These are phyloP conservation scores for Tillus elongatus DNA, from an alignment of 2,888 invertebrate species.

Conservation along the genomic window DNA sequence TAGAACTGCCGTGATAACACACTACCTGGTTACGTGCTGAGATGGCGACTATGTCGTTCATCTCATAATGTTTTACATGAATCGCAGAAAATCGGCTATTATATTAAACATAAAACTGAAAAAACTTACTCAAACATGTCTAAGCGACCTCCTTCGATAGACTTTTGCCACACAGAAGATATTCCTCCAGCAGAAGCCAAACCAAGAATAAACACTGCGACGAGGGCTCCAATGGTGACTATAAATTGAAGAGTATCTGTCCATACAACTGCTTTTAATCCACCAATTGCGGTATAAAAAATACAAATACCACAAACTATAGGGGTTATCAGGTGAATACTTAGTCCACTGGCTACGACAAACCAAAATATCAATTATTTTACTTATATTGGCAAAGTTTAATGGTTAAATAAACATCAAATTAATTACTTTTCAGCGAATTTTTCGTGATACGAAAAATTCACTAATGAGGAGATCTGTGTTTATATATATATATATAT, in stretches of 20 bases:
- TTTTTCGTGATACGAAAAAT: no score
- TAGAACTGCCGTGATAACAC: no score
- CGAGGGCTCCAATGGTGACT: slow-evolving; percentile 45
- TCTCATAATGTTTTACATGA: no score
- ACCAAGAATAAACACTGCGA: slow-evolving; percentile 43
- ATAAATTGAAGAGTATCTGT: slow-evolving; percentile 46
- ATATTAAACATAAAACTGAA: no score
- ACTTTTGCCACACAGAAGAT: slow-evolving; percentile 47
- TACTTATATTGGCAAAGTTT: slow-evolving; percentile 1
- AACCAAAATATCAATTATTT: slow-evolving; percentile 21
- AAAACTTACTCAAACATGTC: slow-evolving; percentile 48
- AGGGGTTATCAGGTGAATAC: slow-evolving; percentile 54
- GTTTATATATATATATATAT: no score
- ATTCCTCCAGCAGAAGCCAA: slow-evolving; percentile 33
- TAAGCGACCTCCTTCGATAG: slow-evolving; percentile 46
- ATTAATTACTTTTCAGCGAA: no score
- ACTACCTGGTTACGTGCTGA: no score
- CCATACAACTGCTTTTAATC: slow-evolving; percentile 56
- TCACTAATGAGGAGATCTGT: no score
- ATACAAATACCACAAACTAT: slow-evolving; percentile 61
- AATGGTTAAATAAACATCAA: no score
- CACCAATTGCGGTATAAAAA: slow-evolving; percentile 63
- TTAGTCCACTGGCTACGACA: slow-evolving; percentile 55
- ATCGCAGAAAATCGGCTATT: no score
- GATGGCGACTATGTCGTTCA: no score